Evolutionary conservation across 2,888 invertebrate species (phyloP).

Genomic region (Sialis lutaria): DNA sequence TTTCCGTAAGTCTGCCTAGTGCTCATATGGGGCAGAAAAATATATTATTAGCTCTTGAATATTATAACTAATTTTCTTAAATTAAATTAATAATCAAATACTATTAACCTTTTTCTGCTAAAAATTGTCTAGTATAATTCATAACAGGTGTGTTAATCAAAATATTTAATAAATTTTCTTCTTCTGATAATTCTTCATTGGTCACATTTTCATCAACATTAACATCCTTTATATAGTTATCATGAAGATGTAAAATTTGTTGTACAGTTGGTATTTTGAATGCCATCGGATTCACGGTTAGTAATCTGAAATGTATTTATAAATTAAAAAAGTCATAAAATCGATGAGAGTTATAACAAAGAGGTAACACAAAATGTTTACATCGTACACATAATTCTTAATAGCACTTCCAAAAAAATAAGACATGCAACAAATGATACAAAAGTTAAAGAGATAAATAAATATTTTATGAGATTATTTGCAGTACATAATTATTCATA

Average conservation of each 20-base stretch:
- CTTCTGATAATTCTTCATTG: slow-evolving; percentile 56
- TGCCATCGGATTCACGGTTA: slow-evolving; percentile 41
- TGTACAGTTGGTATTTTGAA: slow-evolving; percentile 55
- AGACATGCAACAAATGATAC: too few species aligned
- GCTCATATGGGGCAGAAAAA: too few species aligned
- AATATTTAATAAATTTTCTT: slow-evolving; percentile 60
- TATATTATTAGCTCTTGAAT: too few species aligned
- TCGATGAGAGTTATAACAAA: too few species aligned
- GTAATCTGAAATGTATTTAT: slow-evolving; percentile 34
- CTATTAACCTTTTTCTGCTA: slow-evolving; percentile 33
- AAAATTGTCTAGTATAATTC: slow-evolving; percentile 48
- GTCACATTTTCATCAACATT: slow-evolving; percentile 60
- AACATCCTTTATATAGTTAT: slow-evolving; percentile 71
- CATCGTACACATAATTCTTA: too few species aligned
- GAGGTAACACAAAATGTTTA: too few species aligned
- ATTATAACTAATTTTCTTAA: too few species aligned
- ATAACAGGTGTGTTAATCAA: slow-evolving; percentile 63
- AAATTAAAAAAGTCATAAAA: slow-evolving; percentile 12
- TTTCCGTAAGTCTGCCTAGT: too few species aligned
- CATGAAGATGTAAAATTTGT: slow-evolving; percentile 53
- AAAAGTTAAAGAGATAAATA: too few species aligned
- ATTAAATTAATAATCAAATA: background rate
- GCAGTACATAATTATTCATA: too few species aligned
- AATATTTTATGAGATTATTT: too few species aligned
- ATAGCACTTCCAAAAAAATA: too few species aligned